Evolutionary conservation across 2,113 vertebrate species (phyloP).

Genomic region (Pelvicachromis taeniatus): DNA sequence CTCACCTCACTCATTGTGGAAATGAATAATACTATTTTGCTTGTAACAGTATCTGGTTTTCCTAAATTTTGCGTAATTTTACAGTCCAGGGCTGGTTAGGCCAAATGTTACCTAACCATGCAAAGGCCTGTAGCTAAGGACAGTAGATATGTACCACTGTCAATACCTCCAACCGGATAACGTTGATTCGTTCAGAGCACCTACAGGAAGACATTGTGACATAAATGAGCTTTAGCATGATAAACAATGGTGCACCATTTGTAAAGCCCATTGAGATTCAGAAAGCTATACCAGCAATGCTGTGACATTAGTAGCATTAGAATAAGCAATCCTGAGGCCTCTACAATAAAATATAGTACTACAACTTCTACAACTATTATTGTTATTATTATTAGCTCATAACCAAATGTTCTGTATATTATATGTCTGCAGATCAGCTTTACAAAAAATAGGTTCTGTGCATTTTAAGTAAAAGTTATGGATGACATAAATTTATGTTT

Average conservation of each 20-base stretch:
- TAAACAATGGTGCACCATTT: background rate
- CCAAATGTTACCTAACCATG: slow-evolving; percentile 18
- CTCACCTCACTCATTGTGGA: background rate
- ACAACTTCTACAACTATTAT: too few relatives aligned
- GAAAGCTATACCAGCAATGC: background rate
- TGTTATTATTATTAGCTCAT: background rate
- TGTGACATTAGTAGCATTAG: background rate
- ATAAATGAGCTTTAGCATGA: background rate
- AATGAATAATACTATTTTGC: background rate
- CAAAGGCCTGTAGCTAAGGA: slow-evolving; percentile 26
- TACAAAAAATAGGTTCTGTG: background rate
- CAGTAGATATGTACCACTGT: background rate
- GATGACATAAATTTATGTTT: background rate
- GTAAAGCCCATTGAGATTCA: background rate
- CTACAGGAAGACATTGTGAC: background rate
- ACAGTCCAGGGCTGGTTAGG: background rate
- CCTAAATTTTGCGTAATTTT: background rate
- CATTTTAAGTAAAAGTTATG: background rate
- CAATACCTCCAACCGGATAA: background rate
- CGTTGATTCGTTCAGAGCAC: background rate
- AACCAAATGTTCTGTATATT: background rate
- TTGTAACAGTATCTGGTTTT: background rate
- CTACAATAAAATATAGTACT: background rate
- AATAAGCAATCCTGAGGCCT: background rate
- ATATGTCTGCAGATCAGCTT: background rate